A percentile compares a stretch with the other conserved stretches of the same genome.
Conservation (phyloP, 2,113 vertebrate genomes). For the Neodon shergylaensis region DNA sequence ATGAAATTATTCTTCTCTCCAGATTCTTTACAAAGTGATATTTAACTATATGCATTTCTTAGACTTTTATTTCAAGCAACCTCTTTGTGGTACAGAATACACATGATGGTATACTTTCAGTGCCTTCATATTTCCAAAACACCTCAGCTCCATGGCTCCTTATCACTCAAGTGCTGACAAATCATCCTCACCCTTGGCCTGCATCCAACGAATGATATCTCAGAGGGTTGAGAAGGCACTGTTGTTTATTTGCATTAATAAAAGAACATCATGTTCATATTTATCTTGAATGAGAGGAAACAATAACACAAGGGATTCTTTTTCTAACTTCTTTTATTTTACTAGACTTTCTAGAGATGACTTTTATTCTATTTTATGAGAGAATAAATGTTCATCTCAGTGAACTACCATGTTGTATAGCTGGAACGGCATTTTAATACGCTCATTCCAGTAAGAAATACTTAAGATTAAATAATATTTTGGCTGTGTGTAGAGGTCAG, state of each 20-base stretch:
- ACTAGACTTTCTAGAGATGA: constrained; percentile 16
- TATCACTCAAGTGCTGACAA: constrained; percentile 38
- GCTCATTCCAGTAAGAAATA: background rate
- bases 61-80: background rate
- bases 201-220: constrained; percentile 9
- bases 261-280: constrained; percentile 48
- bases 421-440: background rate
- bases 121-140: constrained; percentile 56
- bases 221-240: background rate
- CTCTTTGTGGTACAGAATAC: constrained; percentile 53
- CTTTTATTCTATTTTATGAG: background rate
- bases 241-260: constrained; percentile 22
- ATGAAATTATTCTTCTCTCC: constrained; percentile 57
- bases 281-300: constrained; percentile 26
- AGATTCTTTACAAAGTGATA: constrained; percentile 11
- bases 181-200: background rate
- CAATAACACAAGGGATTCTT: background rate
- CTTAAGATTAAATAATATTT: background rate
- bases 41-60: constrained; percentile 48
- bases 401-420: background rate
- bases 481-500: background rate
- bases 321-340: background rate
- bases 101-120: constrained; percentile 19
- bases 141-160: background rate
- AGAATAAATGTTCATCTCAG: background rate